These are phyloP conservation scores for Xyliphius kryptos DNA, from an alignment of 2,113 vertebrate species.

Conservation along the genomic window DNA sequence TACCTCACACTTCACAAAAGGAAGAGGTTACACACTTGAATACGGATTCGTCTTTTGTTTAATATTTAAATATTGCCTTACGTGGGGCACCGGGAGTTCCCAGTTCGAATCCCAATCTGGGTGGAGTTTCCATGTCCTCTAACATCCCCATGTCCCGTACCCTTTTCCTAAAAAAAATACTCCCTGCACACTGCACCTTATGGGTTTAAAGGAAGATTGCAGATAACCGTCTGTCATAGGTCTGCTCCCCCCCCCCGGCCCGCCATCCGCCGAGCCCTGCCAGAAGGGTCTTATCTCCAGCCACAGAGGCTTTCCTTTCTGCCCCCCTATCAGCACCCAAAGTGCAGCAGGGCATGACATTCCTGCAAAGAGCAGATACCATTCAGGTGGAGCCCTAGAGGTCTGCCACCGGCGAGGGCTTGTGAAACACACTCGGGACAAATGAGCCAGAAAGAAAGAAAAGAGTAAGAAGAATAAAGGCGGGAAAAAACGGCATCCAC, in stretches of 20 bases:
- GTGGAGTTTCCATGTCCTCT: too few relatives aligned
- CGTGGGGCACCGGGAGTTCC: too few relatives aligned
- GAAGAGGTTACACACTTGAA: too few relatives aligned
- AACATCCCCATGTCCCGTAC: too few relatives aligned
- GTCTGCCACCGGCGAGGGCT: constrained; percentile 17
- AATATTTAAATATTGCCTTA: too few relatives aligned
- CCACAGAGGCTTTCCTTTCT: constrained; percentile 36
- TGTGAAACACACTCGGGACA: constrained; percentile 31
- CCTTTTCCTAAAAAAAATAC: too few relatives aligned
- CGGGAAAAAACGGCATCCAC: neutral
- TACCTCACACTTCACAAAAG: too few relatives aligned
- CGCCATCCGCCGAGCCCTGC: constrained; percentile 14
- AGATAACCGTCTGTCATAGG: neutral
- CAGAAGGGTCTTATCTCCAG: constrained; percentile 42
- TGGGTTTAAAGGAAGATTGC: too few relatives aligned
- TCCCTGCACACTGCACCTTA: too few relatives aligned
- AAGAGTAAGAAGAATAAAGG: constrained; percentile 6
- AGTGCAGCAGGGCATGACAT: constrained; percentile 27
- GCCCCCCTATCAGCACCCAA: constrained; percentile 15
- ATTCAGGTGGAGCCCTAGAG: constrained; percentile 39
- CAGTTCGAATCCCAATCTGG: too few relatives aligned
- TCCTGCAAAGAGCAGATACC: constrained; percentile 48
- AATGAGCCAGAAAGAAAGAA: constrained; percentile 7
- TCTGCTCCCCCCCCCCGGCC: neutral
- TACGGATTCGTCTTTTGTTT: too few relatives aligned